Evolutionary conservation across 2,797 vertebrate species (phyloP).

Genomic region (Sciaenops ocellatus): DNA sequence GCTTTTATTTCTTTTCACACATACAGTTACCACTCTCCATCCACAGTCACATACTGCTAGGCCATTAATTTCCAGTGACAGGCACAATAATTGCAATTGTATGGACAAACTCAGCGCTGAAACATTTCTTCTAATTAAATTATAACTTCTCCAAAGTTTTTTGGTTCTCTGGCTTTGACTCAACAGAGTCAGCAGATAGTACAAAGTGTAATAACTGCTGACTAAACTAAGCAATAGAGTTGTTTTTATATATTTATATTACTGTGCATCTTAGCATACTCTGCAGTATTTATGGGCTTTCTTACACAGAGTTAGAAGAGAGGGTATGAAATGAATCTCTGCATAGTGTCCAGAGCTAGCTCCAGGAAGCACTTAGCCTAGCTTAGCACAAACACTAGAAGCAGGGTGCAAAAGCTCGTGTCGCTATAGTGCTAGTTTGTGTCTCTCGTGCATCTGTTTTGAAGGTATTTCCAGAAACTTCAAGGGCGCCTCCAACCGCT

Average conservation of each 20-base stretch:
- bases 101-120: slow-evolving; percentile 9
- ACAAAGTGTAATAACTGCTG: neutral
- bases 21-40: slow-evolving; percentile 29
- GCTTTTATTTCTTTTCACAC: slow-evolving; percentile 59
- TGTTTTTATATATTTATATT: neutral
- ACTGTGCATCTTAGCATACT: neutral
- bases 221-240: neutral
- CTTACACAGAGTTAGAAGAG: neutral
- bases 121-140: slow-evolving; percentile 33
- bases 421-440: too few species aligned
- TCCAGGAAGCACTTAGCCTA: neutral
- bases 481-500: neutral
- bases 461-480: neutral
- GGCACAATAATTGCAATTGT: slow-evolving; percentile 29
- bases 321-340: neutral
- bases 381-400: neutral
- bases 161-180: neutral
- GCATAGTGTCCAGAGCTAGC: neutral
- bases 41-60: slow-evolving; percentile 32
- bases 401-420: neutral
- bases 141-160: neutral
- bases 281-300: neutral
- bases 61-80: slow-evolving; percentile 43
- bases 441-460: neutral
- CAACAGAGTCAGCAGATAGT: neutral